phyloP scores from a whole-genome alignment of 2,888 invertebrate species.

The Lamellibrachia satsuma region DNA sequence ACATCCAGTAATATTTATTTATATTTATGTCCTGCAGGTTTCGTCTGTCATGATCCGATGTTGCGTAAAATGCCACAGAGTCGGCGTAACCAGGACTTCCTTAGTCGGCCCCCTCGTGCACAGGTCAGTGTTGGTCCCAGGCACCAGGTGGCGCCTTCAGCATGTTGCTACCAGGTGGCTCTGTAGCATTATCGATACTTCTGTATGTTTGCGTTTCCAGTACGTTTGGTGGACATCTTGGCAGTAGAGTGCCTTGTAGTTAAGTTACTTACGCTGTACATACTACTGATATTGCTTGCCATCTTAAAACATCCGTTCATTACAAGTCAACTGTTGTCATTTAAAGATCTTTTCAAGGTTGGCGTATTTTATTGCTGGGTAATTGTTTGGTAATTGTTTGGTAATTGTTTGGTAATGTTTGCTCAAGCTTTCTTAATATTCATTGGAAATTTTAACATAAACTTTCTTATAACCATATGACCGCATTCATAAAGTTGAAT shows the following conservation, averaged over 20 bases:
- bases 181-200: no score
- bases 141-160: background rate
- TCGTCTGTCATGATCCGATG: slow-evolving; percentile 65
- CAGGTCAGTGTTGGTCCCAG: background rate
- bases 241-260: background rate
- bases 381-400: background rate
- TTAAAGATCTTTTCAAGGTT: background rate
- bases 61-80: slow-evolving; percentile 57
- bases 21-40: slow-evolving; percentile 48
- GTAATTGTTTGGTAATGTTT: background rate
- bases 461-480: no score
- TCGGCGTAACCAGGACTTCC: slow-evolving; percentile 33
- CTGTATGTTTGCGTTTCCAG: background rate
- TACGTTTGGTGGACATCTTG: background rate
- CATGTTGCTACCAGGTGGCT: no score
- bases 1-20: background rate
- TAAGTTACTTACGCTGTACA: background rate
- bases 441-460: background rate
- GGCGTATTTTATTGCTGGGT: background rate
- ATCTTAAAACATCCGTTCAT: background rate
- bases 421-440: background rate
- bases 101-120: background rate
- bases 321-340: background rate
- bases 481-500: no score
- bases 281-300: background rate